These are phyloP conservation scores for Habropoda laboriosa DNA, from an alignment of 1,140 invertebrate species.

Conservation along the genomic window DNA sequence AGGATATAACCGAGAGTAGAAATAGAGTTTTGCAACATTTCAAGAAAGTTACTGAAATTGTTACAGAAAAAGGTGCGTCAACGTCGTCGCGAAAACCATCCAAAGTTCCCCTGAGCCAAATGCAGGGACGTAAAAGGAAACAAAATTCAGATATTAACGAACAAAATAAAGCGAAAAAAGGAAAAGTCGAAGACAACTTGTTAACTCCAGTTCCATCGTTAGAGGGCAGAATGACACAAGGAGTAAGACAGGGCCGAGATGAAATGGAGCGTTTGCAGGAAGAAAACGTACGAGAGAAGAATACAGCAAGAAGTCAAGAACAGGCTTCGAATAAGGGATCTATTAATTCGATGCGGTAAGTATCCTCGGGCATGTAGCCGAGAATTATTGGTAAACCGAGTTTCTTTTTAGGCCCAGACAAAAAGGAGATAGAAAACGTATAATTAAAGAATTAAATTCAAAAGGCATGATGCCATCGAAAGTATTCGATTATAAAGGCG, in stretches of 20 bases:
- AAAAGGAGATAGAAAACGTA: slow-evolving; percentile 61
- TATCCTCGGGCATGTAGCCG: too few relatives aligned
- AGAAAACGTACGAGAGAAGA: not conserved
- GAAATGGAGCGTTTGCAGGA: not conserved
- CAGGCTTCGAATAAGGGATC: not conserved
- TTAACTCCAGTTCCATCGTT: slow-evolving; percentile 20
- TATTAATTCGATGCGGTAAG: slow-evolving; percentile 32
- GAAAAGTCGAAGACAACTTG: not conserved
- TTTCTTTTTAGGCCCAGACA: slow-evolving; percentile 53
- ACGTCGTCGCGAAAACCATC: slow-evolving; percentile 1
- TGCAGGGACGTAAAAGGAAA: slow-evolving; percentile 71
- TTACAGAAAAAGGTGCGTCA: not conserved
- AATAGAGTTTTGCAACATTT: slow-evolving; percentile 73
- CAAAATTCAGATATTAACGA: slow-evolving; percentile 46
- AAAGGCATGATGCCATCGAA: slow-evolving; percentile 69
- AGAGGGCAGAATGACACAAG: not conserved
- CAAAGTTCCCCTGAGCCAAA: slow-evolving; percentile 54
- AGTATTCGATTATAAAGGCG: slow-evolving; percentile 70
- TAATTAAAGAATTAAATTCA: slow-evolving; percentile 53
- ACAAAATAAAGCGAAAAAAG: not conserved
- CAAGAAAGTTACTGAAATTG: slow-evolving; percentile 47
- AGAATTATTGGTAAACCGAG: not conserved
- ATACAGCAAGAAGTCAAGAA: not conserved
- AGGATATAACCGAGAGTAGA: slow-evolving; percentile 66
- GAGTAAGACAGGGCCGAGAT: not conserved